These are phyloP conservation scores for Drosophila ironensis DNA, from an alignment of 1,140 invertebrate genomes.

Conservation along the genomic window DNA sequence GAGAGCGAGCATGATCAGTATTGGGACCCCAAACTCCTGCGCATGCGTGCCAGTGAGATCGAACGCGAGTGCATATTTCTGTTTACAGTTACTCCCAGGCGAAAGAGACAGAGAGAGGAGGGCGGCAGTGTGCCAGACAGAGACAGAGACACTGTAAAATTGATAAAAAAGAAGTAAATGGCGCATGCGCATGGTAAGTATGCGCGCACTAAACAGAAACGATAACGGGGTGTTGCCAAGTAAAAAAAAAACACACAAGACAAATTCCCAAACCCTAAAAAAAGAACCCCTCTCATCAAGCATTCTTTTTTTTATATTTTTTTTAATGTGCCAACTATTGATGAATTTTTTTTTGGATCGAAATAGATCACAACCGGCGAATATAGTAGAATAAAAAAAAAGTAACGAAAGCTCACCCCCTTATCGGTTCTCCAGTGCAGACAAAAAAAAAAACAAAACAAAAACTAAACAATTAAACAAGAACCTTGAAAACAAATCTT, in stretches of 20 bases:
- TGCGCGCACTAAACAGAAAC: conserved; percentile 61
- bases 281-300: conserved; percentile 7
- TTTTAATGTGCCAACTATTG: conserved; percentile 53
- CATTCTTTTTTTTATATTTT: conserved; percentile 44
- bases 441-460: conserved; percentile 8
- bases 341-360: conserved; percentile 29
- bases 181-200: conserved; percentile 68
- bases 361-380: conserved; percentile 8
- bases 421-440: conserved; percentile 71
- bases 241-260: not conserved
- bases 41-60: conserved; percentile 17
- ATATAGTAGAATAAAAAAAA: conserved; percentile 11
- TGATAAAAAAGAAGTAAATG: conserved; percentile 47
- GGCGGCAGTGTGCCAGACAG: conserved; percentile 37
- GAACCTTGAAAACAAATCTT: conserved; percentile 4
- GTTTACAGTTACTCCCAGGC: conserved; percentile 45
- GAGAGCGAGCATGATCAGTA: not conserved
- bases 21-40: conserved; percentile 2
- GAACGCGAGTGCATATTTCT: conserved; percentile 43
- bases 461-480: conserved; percentile 13
- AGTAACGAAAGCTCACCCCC: conserved; percentile 40
- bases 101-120: conserved; percentile 41
- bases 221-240: conserved; percentile 64
- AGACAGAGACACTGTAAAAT: conserved; percentile 49
- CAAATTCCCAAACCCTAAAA: not conserved